A percentile compares a stretch with the other conserved stretches of the same genome.
Evolutionary conservation across 2,113 vertebrate species (phyloP).

Genomic region (Lepidothrix coronata): DNA sequence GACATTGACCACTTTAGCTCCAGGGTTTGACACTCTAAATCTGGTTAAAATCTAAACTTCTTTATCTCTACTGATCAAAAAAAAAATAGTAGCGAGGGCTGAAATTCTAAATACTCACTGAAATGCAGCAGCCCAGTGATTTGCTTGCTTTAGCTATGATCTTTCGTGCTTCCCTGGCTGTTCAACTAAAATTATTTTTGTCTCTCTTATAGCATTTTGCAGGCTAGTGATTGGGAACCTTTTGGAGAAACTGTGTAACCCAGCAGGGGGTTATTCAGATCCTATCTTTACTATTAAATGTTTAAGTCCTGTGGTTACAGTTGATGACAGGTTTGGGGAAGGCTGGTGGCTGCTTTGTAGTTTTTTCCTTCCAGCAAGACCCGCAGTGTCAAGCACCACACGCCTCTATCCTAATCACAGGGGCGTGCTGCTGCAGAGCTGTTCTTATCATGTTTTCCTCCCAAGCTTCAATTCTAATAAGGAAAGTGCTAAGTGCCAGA

Average conservation of each 20-base stretch:
- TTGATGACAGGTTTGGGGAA: background rate
- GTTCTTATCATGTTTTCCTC: background rate
- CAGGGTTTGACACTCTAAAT: constrained; percentile 6
- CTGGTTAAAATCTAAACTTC: constrained; percentile 23
- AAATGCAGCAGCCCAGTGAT: background rate
- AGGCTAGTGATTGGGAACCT: background rate
- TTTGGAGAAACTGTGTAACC: background rate
- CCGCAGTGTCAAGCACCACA: background rate
- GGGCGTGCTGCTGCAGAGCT: background rate
- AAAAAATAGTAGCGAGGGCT: background rate
- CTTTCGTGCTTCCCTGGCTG: background rate
- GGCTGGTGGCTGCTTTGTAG: background rate
- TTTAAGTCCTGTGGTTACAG: background rate
- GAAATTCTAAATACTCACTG: background rate
- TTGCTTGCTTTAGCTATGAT: background rate
- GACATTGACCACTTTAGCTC: background rate
- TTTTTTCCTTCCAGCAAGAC: background rate
- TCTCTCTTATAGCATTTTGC: background rate
- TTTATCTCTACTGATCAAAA: background rate
- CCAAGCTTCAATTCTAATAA: background rate
- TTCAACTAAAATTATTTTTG: background rate
- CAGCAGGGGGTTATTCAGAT: background rate
- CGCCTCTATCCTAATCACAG: background rate
- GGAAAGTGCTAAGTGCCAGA: background rate
- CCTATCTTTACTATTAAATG: background rate